Base-by-base conservation (phyloP, 2,888 invertebrate genomes). In the Sinopyrophorus schimmeli region DNA sequence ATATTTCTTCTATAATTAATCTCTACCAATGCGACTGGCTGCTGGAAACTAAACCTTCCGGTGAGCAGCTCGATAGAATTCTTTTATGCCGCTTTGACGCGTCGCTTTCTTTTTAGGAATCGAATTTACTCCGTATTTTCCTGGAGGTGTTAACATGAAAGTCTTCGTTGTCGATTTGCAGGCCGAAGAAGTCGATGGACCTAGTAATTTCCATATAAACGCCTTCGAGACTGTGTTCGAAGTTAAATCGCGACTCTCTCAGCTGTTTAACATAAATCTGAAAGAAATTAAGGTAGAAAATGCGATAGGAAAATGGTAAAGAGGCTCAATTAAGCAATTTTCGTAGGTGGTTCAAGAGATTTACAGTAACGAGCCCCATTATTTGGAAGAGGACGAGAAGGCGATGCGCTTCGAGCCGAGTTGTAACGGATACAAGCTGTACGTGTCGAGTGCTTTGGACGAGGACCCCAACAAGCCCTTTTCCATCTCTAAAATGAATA, bases 1-100 rank as follows among this genome's bases (percentile, higher is more conserved):
- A 76, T 54, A 70, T 80, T 32, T 68, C 76, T 11, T 73, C 76
- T n/a, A 55, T 77, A 67, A 37, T 75, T 70, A 54, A 71, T 72
- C 64, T 70, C 69, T 55, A 73, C 67, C 63, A 75, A 54, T 75
- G 75, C 55, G 83, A 84, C 63, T 78, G 87, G 59, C 70, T 88
- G 49, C 67, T 90, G 56, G 88, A 90, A 73, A 80, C 82, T 43
- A 78, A 80, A 79, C 55, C 79, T 79, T 64, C 78, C 78, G 68
- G 70, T 68, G 49, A 56, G 58, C 28, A 14, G 6, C 11, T 42
- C 24, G n/a, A 57, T 26, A 38, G 7, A 15, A 14, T 4, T 12
- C 12, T 24, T 38, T 16, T 38, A 16, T 26, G 15, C 11, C n/a
- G 10, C 20, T 26, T 7, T 6, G 15, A n/a, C n/a, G n/a, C n/a